Conservation (phyloP, 2,888 invertebrate species). For the Antheraea yamamai region DNA sequence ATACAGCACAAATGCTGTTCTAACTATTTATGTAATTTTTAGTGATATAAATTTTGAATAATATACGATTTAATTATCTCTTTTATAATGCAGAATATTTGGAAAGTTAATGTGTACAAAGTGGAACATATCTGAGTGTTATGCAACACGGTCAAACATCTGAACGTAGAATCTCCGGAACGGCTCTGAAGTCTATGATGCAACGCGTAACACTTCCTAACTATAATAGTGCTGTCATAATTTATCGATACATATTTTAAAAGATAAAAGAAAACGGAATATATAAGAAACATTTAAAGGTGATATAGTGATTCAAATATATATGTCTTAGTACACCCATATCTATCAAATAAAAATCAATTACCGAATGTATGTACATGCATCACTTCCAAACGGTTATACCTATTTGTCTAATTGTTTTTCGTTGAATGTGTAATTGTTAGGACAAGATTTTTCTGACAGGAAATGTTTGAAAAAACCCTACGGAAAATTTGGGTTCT, state of each 20-base stretch:
- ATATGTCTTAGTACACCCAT: too few relatives aligned
- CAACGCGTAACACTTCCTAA: not conserved
- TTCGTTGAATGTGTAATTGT: too few relatives aligned
- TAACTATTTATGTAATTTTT: not conserved
- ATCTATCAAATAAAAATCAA: too few relatives aligned
- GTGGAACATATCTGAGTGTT: constrained; percentile 13
- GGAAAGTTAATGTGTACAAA: constrained; percentile 20
- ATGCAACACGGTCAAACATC: constrained; percentile 20
- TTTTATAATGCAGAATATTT: not conserved
- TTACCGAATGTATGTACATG: too few relatives aligned
- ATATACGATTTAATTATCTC: not conserved
- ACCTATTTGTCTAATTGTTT: too few relatives aligned
- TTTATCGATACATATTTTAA: not conserved
- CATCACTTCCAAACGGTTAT: too few relatives aligned
- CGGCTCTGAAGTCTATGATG: constrained; percentile 1
- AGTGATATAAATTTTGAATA: not conserved
- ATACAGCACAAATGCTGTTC: not conserved
- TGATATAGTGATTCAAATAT: too few relatives aligned
- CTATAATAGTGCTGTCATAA: not conserved
- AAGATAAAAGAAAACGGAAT: too few relatives aligned
- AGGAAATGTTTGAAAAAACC: too few relatives aligned
- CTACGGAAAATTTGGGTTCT: too few relatives aligned
- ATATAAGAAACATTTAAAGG: too few relatives aligned
- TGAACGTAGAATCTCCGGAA: not conserved
- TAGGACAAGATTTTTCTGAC: too few relatives aligned